Base-by-base conservation (phyloP, 2,113 vertebrate genomes). In the Corydoras sp. region DNA sequence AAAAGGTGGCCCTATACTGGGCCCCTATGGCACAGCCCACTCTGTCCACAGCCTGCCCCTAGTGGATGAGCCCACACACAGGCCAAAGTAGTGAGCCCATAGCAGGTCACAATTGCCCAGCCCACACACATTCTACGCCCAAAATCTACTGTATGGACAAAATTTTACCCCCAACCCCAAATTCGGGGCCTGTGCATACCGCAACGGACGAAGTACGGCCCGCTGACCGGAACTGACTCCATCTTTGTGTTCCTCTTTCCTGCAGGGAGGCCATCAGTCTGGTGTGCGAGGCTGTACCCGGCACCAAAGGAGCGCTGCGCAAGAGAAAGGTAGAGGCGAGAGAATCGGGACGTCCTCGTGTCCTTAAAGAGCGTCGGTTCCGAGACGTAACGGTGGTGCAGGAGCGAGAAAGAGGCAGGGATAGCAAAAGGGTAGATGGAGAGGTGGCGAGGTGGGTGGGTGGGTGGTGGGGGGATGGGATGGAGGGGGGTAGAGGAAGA, bases 211-310 rank as follows among this genome's bases (percentile, higher is more conserved):
- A 35, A 35, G 3, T 35, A 35, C 3, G 6, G 32, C 6, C 32
- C 6, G 32, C 3, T 35, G 6, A 35, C 3, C 32, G 3, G 6
- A 10, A 53, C 2, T 68, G 7, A 35, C 10, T 68, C 66, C 65
- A 13, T 54, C 9, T 69, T 2, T 65, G 10, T 73, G 9, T 51
- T 4, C 78, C 81, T 78, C 58, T 58, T 35, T 69, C 50, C 29
- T 24, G 5, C 72, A 98, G 96, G 90, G 97, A 99, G 90, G 95
- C 97, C 83, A 97, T 99, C 88, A 94, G 94, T 87, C 84, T 93
- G 82, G 93, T 97, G 82, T 98, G 95, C 81, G 97, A 99, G 89
- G 92, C 95, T 10, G 84, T 95, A 71, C 95, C 94, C 69, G 93
- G 92, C 79, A 83, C 93, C 86, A 99, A 95, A 93, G 95, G 92